Base-by-base conservation (phyloP, 2,888 invertebrate species). In the Ormia ochracea region DNA sequence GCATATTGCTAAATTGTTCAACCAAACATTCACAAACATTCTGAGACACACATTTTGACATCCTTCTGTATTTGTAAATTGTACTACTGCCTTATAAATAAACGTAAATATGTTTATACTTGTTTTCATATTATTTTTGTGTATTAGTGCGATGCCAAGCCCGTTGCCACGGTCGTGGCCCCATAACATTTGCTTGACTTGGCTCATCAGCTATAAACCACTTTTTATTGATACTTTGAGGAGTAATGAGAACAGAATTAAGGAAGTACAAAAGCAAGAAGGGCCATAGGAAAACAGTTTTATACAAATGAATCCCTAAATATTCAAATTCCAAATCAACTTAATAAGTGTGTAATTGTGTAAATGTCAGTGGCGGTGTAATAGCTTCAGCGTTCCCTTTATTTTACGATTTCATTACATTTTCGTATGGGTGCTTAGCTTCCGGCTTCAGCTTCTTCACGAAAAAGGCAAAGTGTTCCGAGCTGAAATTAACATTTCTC, bases 1-100 rank as follows among this genome's bases (percentile, higher is more conserved):
- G 80, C 72, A 66, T 75, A 79, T 79, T 79, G 75, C 61, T 70
- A 72, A 72, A 72, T 19, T 61, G 75, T 63, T 41, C 50, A 54
- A 21, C 6, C n/a, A 45, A 68, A 38, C 14, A 36, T n/a, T 31
- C 14, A 31, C 10, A 38, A 12, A 21, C 9, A 45, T 33, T 3
- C 31, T 10, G 1, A 36, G 21, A 63, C 1, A 1, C n/a, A 33
- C 2, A 1, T 21, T 4, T 12, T n/a, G 9, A 21, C n/a, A 3
- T n/a, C 0, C 5, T 1, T 43, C 10, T 4, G 10, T 10, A 21
- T 26, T 10, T 45, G 9, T 33, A 54, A 26, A 36, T 23, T 65
- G 36, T 23, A 9, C 7, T 36, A 14, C n/a, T n/a, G n/a, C n/a
- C 14, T 48, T 43, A 26, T 10, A 9, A 14, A 4, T 19, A 45